Conservation (phyloP, 2,113 vertebrate species). For the Himantopus leucocephalus region DNA sequence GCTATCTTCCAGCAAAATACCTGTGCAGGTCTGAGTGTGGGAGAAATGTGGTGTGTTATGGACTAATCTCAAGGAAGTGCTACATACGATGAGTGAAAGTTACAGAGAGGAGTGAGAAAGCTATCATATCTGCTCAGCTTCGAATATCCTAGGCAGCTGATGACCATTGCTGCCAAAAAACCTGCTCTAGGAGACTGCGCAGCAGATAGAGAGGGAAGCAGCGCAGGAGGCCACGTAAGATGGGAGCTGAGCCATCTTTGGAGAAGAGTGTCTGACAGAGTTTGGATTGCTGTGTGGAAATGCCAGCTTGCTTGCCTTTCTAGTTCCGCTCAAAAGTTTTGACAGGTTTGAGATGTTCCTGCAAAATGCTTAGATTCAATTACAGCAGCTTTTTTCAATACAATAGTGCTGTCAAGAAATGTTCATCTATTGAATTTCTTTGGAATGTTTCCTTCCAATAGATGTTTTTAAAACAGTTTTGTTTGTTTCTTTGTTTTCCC, state of each 20-base stretch:
- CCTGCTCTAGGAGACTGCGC: neutral
- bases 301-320: neutral
- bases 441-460: neutral
- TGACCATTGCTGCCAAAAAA: neutral
- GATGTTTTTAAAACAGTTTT: neutral
- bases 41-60: neutral
- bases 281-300: neutral
- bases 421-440: neutral
- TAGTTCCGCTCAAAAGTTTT: neutral
- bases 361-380: neutral
- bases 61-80: neutral
- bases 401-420: neutral
- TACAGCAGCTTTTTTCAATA: neutral
- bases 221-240: neutral
- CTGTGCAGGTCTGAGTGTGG: neutral
- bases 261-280: neutral
- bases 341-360: neutral
- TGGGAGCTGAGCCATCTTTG: neutral
- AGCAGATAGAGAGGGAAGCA: neutral
- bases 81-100: neutral
- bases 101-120: neutral
- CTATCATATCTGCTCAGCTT: neutral
- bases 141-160: neutral
- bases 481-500: neutral
- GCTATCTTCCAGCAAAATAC: neutral